Conservation (phyloP, 1,140 invertebrate species). For the Eubasilissa regina region DNA sequence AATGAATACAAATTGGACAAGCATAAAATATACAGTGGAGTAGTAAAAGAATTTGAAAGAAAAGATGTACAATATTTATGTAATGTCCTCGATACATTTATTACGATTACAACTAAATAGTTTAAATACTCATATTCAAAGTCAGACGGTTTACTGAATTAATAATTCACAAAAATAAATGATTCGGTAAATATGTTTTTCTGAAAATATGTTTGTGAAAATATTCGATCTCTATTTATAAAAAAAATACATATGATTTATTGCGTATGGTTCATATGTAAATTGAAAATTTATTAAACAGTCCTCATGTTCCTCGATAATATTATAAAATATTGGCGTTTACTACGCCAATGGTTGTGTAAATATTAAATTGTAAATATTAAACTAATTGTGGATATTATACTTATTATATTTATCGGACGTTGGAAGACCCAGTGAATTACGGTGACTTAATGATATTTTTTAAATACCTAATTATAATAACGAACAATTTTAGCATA, state of each 20-base stretch:
- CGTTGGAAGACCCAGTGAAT: neutral
- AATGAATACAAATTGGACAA: too few relatives aligned
- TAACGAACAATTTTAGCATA: too few relatives aligned
- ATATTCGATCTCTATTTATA: conserved; percentile 21
- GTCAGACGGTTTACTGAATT: neutral
- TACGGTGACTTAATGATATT: too few relatives aligned
- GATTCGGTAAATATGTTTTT: neutral
- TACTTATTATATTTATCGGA: conserved; percentile 34
- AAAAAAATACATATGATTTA: conserved; percentile 7
- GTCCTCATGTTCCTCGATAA: conserved; percentile 29
- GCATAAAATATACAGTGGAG: neutral
- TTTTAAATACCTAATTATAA: too few relatives aligned
- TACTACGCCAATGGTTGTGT: conserved; percentile 10
- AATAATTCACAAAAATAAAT: neutral
- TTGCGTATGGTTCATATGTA: conserved; percentile 20
- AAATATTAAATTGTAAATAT: conserved; percentile 9
- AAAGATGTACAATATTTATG: neutral
- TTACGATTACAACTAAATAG: neutral
- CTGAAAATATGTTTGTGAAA: conserved; percentile 14
- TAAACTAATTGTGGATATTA: conserved; percentile 18
- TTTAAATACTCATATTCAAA: neutral
- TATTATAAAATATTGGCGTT: neutral
- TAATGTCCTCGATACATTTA: neutral
- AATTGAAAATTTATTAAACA: conserved; percentile 29
- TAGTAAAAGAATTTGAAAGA: neutral